Evolutionary conservation across 2,888 invertebrate species (phyloP), one percentile per base, ranked within the genome.

Genomic region (Arrhopalites spinosus): DNA sequence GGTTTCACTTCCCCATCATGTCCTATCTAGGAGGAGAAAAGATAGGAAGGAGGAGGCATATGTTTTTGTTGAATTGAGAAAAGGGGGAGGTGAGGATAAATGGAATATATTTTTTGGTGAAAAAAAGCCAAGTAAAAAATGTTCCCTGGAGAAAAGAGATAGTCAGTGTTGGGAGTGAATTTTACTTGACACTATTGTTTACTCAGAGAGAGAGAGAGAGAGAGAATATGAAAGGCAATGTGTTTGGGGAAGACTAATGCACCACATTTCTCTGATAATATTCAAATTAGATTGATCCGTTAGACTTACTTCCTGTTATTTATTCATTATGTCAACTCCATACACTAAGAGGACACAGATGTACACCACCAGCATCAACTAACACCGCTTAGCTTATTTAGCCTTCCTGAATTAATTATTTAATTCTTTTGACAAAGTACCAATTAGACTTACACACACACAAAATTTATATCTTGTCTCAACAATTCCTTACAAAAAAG

Each of bases 151-250:
- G 79, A 76, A 43, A 67, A 59, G 66, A 64, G 79, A 78, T 78
- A 79, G 79, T 23, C 79, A 79, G 78, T 72, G 68, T n/a, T n/a
- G 47, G 75, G 76, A 77, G 77, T 56, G 78, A n/a, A 78, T 75
- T 47, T 73, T 74, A 27, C 64, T 77, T 78, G 75, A 77, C 74
- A 77, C 77, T 68, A 78, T 76, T 78, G 77, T 77, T 78, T 77
- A 75, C 75, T 68, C 29, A 69, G 27, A 30, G 53, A 23, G 11
- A 25, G 27, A 25, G 25, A 59, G 25, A 59, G 15, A 59, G 20
- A 25, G 59, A 20, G 59, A 59, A 3, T 59, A n/a, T n/a, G n/a
- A n/a, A n/a, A n/a, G 25, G 7, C 17, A 7, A 13, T 59, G 25
- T 45, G 43, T 36, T 3, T 36, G 36, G 11, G 15, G 30, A 36